Percentiles rank a stretch among this genome's conserved stretches.
These are phyloP conservation scores for Tamias sibiricus DNA, from an alignment of 2,113 vertebrate species.

Conservation along the genomic window DNA sequence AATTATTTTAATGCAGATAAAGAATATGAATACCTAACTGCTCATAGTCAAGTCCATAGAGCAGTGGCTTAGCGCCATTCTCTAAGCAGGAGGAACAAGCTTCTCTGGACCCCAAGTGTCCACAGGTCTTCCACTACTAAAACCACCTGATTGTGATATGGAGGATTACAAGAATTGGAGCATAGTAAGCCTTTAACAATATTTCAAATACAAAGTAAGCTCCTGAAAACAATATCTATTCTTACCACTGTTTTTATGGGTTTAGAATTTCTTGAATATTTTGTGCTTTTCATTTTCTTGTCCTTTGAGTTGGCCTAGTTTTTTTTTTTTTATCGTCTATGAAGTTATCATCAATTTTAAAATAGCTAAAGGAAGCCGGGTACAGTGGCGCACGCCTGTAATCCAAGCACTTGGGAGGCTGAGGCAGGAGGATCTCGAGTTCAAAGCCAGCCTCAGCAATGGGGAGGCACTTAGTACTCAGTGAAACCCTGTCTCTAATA, in stretches of 20 bases:
- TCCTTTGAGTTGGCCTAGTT: conserved; percentile 30
- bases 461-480: too few species aligned
- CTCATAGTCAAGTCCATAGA: neutral
- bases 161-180: conserved; percentile 49
- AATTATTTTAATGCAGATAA: neutral
- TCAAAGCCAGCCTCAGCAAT: too few species aligned
- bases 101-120: neutral
- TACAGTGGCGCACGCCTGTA: too few species aligned
- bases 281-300: conserved; percentile 29
- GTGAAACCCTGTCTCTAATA: too few species aligned
- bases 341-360: conserved; percentile 52
- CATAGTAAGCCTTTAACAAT: conserved; percentile 24
- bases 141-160: neutral
- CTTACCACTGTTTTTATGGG: conserved; percentile 43
- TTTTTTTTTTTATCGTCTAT: conserved; percentile 53
- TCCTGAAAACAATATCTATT: conserved; percentile 15
- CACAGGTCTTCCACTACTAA: neutral
- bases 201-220: conserved; percentile 18
- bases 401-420: too few species aligned
- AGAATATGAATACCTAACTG: neutral
- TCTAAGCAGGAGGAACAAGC: neutral
- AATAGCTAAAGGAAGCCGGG: too few species aligned
- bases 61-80: neutral
- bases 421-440: too few species aligned
- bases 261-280: conserved; percentile 49